Percentiles rank a stretch among this genome's conserved stretches.
Conservation (phyloP, 2,888 invertebrate genomes). For the Thyatira batis region DNA sequence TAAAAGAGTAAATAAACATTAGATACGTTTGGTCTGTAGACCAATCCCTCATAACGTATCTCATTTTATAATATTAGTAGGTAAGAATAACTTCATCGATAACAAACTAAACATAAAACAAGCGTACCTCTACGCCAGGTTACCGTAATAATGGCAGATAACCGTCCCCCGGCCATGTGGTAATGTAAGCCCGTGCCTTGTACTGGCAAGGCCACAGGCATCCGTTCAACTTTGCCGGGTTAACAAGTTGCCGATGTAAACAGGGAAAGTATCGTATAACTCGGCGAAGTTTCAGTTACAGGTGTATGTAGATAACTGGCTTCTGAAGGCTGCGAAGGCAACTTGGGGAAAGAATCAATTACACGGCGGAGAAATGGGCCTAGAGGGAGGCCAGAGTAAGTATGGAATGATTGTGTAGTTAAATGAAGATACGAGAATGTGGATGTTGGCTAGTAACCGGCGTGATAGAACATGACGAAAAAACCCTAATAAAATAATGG, state of each 20-base stretch:
- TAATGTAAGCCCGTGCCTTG: not conserved
- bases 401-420: not conserved
- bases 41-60: no score
- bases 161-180: not conserved
- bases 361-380: slow-evolving; percentile 2
- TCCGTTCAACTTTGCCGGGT: not conserved
- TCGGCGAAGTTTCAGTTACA: slow-evolving; percentile 16
- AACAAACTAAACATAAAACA: no score
- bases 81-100: no score
- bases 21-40: no score
- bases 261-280: slow-evolving; percentile 25
- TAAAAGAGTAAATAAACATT: no score
- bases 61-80: no score
- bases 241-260: slow-evolving; percentile 9
- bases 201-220: not conserved
- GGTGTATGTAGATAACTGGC: slow-evolving; percentile 17
- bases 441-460: no score
- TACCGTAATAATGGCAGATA: not conserved
- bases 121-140: no score
- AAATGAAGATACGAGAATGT: no score
- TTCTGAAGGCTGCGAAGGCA: slow-evolving; percentile 9
- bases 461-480: no score
- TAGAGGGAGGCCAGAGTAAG: slow-evolving; percentile 3
- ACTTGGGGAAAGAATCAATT: slow-evolving; percentile 22
- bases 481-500: no score